phyloP scores from a whole-genome alignment of 2,797 vertebrate genomes.

The Alca torda region DNA sequence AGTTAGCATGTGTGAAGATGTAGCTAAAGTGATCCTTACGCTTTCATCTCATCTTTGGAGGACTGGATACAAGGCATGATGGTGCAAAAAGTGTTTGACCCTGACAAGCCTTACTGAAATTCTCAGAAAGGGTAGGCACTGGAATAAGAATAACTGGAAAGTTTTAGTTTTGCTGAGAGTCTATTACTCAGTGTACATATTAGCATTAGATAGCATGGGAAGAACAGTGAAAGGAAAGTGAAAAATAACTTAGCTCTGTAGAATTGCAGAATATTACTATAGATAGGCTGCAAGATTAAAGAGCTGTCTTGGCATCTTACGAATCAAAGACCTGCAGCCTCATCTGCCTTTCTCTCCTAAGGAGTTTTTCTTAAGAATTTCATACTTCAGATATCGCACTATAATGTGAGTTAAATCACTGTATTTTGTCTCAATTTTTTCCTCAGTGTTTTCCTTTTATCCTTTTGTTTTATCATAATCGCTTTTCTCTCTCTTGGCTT shows the following conservation, averaged over 20 bases:
- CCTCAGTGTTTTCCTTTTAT: not conserved
- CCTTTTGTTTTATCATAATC: not conserved
- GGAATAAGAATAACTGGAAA: not conserved
- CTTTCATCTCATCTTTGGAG: not conserved
- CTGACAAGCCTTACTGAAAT: not conserved
- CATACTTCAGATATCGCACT: not conserved
- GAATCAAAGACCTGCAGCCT: not conserved
- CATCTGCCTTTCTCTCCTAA: slow-evolving; percentile 4
- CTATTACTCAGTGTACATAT: slow-evolving; percentile 31
- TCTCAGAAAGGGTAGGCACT: not conserved
- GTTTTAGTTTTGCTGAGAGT: not conserved
- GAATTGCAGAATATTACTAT: slow-evolving; percentile 11
- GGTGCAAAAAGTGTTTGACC: not conserved
- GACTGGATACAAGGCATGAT: not conserved
- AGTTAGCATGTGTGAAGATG: not conserved
- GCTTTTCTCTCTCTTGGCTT: not conserved
- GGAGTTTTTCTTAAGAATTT: slow-evolving; percentile 44
- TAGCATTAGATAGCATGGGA: slow-evolving; percentile 15
- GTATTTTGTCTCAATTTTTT: slow-evolving; percentile 45
- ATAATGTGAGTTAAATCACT: slow-evolving; percentile 18
- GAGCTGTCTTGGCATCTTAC: slow-evolving; percentile 20
- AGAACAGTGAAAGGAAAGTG: slow-evolving; percentile 6
- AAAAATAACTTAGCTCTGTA: slow-evolving; percentile 31
- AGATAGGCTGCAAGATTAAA: slow-evolving; percentile 51
- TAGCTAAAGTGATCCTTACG: not conserved